phyloP scores from a whole-genome alignment of 2,888 invertebrate species.

The Iphiclides podalirius region DNA sequence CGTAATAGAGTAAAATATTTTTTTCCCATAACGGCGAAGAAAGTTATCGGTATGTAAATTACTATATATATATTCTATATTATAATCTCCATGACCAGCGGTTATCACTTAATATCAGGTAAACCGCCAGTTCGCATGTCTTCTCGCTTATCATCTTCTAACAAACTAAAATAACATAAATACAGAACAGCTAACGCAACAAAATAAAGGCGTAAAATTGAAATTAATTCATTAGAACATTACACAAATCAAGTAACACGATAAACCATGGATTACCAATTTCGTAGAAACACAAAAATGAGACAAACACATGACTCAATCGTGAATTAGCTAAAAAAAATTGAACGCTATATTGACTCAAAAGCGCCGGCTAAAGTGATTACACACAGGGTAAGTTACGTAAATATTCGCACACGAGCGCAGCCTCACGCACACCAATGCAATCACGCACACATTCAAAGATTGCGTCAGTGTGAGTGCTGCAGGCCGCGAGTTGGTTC shows the following conservation, averaged over 20 bases:
- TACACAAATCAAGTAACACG: constrained; percentile 36
- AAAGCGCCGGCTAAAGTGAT: constrained; percentile 60
- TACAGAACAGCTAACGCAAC: constrained; percentile 19
- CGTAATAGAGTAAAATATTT: too few species aligned
- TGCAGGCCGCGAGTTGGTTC: constrained; percentile 62
- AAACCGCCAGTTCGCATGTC: too few species aligned
- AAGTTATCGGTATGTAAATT: too few species aligned
- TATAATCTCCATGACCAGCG: too few species aligned
- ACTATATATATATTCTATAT: too few species aligned
- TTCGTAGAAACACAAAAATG: constrained; percentile 49
- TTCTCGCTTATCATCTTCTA: too few species aligned
- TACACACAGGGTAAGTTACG: constrained; percentile 70
- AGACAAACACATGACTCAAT: constrained; percentile 73
- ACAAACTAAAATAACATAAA: too few species aligned
- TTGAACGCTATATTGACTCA: constrained; percentile 66
- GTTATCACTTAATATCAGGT: too few species aligned
- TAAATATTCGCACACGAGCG: constrained; percentile 47
- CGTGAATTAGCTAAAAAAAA: constrained; percentile 68
- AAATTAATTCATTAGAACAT: constrained; percentile 42
- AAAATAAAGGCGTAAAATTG: constrained; percentile 23
- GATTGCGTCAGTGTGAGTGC: constrained; percentile 48
- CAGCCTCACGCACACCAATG: constrained; percentile 43
- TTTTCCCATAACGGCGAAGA: too few species aligned
- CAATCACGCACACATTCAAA: constrained; percentile 28
- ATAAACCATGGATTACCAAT: constrained; percentile 53